Evolutionary conservation across 2,113 vertebrate species (phyloP), one percentile per base, ranked within the genome.

Genomic region (Terrapene triunguis): DNA sequence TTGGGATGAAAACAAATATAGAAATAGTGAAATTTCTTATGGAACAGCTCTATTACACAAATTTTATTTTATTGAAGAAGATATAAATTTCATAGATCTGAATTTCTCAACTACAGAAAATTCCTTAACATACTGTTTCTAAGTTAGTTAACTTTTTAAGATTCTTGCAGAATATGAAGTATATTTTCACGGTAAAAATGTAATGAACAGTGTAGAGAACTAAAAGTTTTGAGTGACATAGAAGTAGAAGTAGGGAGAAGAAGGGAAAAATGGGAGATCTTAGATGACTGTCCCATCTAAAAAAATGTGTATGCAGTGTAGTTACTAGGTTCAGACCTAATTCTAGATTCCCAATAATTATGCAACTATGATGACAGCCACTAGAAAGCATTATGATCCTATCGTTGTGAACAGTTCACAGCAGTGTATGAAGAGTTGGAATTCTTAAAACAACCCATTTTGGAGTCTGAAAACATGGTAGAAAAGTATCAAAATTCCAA

Each of bases 71-170:
- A 17, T 65, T 88, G 85, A 81, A 7, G 6, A 48, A 89, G 53
- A 86, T 80, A 10, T 88, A 93, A 90, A 55, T 72, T 50, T 84
- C 50, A 88, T 57, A 87, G 4, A 82, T 59, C n/a, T 88, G 85
- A 87, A 57, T 38, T 90, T 2, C 8, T 93, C 84, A 94, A 95
- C 90, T 91, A 90, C 85, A 82, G 92, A 96, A 95, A 94, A 86
- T 91, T 8, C 42, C 55, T 87, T 59, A 87, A 87, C 29, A 69
- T 85, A 62, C 24, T 72, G 65, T 76, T 76, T 92, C 59, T 79
- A 91, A 92, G 95, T 35, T 92, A 38, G 50, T 50, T 13, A 8
- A 69, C 42, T 84, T 94, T 92, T 85, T 91, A 32, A 21, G 76
- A 4, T 48, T 93, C 35, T 92, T 92, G 79, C n/a, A 90, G 53